Evolutionary conservation across 2,888 invertebrate species (phyloP).

Genomic region (Sussaba pulchella): DNA sequence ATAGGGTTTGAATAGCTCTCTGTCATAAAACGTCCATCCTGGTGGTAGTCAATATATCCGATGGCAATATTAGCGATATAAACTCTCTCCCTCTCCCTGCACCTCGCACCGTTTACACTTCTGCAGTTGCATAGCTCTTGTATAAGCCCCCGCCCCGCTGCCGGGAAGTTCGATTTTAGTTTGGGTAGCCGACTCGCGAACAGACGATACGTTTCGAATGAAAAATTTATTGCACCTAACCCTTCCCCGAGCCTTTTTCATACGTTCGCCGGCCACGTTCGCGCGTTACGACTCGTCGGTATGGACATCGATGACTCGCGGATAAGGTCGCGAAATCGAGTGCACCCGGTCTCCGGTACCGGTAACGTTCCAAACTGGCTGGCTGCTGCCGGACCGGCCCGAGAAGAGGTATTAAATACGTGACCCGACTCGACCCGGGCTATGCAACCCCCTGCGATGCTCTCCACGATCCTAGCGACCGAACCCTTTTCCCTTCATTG

Average conservation of each 20-base stretch:
- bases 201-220: constrained; percentile 49
- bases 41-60: neutral
- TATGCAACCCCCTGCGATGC: constrained; percentile 56
- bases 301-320: constrained; percentile 59
- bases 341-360: constrained; percentile 40
- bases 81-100: neutral
- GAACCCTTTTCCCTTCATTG: constrained; percentile 27
- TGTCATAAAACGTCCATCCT: neutral
- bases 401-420: constrained; percentile 75
- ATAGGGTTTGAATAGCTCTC: neutral
- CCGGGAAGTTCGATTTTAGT: constrained; percentile 31
- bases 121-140: neutral
- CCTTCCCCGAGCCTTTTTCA: constrained; percentile 19
- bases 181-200: constrained; percentile 39
- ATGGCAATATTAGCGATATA: constrained; percentile 11
- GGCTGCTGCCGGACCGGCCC: constrained; percentile 28
- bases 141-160: too few species aligned
- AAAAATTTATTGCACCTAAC: constrained; percentile 48
- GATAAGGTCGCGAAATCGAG: constrained; percentile 70
- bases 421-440: constrained; percentile 72
- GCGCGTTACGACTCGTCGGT: neutral
- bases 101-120: constrained; percentile 11
- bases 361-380: constrained; percentile 48
- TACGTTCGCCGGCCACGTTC: constrained; percentile 32
- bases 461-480: constrained; percentile 40